These are phyloP conservation scores for Notothenia rossii DNA, from an alignment of 2,113 vertebrate species.

Conservation along the genomic window DNA sequence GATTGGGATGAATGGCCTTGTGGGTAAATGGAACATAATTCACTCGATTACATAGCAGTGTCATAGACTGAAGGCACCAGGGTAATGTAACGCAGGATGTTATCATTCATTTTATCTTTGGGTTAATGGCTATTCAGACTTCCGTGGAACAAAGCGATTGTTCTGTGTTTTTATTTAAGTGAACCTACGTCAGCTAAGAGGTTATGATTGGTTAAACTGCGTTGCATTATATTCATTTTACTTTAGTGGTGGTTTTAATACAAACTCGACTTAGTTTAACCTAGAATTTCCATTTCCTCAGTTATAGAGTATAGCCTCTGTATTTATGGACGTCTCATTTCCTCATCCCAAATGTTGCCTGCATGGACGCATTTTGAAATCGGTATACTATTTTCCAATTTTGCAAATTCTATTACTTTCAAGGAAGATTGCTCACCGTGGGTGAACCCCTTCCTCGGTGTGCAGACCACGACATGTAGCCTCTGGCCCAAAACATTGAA, in stretches of 20 bases:
- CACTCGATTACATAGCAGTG: constrained; percentile 68
- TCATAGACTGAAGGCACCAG: constrained; percentile 55
- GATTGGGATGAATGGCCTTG: constrained; percentile 69
- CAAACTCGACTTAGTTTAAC: background rate
- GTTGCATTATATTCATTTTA: background rate
- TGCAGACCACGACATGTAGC: background rate
- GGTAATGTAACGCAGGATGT: constrained; percentile 54
- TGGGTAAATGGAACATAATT: constrained; percentile 64
- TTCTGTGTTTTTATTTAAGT: constrained; percentile 30
- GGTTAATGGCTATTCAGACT: constrained; percentile 52
- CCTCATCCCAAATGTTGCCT: no score
- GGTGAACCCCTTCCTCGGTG: background rate
- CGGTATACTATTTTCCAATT: no score
- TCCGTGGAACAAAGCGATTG: constrained; percentile 13
- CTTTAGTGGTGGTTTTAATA: background rate
- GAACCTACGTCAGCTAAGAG: background rate
- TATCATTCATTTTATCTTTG: constrained; percentile 62
- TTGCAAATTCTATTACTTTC: background rate
- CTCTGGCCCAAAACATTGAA: background rate
- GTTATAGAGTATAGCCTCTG: no score
- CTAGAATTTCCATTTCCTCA: background rate
- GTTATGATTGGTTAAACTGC: background rate
- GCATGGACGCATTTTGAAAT: background rate
- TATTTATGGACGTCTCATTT: no score
- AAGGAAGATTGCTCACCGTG: background rate